These are phyloP conservation scores for Alosa alosa DNA, from an alignment of 2,113 vertebrate genomes.

Conservation along the genomic window DNA sequence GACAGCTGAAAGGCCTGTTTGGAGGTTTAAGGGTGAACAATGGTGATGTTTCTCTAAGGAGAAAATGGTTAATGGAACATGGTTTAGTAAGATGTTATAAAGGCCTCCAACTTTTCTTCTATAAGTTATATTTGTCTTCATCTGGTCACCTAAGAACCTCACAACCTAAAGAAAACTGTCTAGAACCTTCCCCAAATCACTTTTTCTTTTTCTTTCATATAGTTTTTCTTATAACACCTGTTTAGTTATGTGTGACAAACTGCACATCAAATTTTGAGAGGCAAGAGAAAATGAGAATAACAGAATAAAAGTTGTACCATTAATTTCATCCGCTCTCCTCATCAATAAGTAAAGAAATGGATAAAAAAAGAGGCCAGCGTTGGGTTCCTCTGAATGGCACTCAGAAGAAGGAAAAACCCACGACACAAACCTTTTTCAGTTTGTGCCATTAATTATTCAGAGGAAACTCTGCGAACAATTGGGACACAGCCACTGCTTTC, in stretches of 20 bases:
- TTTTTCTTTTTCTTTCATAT: too few species aligned
- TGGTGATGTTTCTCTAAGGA: background rate
- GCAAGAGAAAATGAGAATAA: background rate
- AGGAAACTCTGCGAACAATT: conserved; percentile 60
- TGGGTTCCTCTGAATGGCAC: conserved; percentile 31
- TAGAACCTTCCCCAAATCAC: too few species aligned
- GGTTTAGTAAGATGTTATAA: background rate
- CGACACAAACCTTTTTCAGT: conserved; percentile 52
- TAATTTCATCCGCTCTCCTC: background rate
- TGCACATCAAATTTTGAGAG: background rate
- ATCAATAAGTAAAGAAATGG: background rate
- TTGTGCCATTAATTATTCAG: conserved; percentile 63
- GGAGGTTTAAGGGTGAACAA: background rate
- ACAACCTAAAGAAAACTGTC: too few species aligned
- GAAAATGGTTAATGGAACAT: background rate
- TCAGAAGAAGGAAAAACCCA: background rate
- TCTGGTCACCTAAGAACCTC: background rate
- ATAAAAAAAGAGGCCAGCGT: background rate
- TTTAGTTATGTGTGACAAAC: background rate
- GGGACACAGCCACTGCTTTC: conserved; percentile 52
- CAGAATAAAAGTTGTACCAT: background rate
- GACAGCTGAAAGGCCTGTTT: background rate
- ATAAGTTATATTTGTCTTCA: background rate
- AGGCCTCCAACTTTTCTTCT: background rate
- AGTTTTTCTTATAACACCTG: background rate